These are phyloP conservation scores for Xenopus borealis DNA, from an alignment of 2,113 vertebrate species.

Conservation along the genomic window DNA sequence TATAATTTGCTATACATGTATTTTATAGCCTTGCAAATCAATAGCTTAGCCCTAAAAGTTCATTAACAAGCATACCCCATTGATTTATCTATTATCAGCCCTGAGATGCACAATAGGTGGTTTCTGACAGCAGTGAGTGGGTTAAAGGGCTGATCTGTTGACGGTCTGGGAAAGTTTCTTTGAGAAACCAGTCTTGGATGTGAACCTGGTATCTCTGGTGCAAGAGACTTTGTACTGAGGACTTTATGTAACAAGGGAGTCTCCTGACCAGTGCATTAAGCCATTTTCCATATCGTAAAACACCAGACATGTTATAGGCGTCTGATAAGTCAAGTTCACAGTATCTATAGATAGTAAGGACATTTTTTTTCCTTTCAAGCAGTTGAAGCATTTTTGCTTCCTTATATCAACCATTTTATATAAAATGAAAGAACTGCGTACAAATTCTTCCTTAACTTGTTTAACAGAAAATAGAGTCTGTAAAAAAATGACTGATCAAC, in stretches of 20 bases:
- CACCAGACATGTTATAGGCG: slow-evolving; percentile 33
- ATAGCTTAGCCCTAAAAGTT: too few relatives aligned
- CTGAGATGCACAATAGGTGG: neutral
- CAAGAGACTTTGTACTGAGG: slow-evolving; percentile 43
- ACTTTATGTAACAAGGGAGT: slow-evolving; percentile 39
- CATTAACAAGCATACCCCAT: too few relatives aligned
- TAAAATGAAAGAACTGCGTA: too few relatives aligned
- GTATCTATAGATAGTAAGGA: too few relatives aligned
- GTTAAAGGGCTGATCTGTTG: slow-evolving; percentile 1
- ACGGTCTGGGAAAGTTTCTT: slow-evolving; percentile 43
- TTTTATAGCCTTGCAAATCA: too few relatives aligned
- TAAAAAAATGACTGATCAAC: too few relatives aligned
- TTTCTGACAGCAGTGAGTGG: slow-evolving; percentile 6
- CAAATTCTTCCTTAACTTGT: too few relatives aligned
- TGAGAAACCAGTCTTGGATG: slow-evolving; percentile 42
- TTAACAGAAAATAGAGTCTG: too few relatives aligned
- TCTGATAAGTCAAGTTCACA: slow-evolving; percentile 42
- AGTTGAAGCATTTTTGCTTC: slow-evolving; percentile 27
- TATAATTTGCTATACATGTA: too few relatives aligned
- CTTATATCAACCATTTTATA: too few relatives aligned
- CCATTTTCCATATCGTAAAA: slow-evolving; percentile 23
- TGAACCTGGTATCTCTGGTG: slow-evolving; percentile 39
- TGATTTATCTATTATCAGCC: too few relatives aligned
- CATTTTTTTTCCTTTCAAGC: too few relatives aligned
- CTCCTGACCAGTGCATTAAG: slow-evolving; percentile 39